Percentiles rank a stretch among this genome's conserved stretches.
Conservation (phyloP, 2,888 invertebrate species). For the Chrysolina oricalcia region DNA sequence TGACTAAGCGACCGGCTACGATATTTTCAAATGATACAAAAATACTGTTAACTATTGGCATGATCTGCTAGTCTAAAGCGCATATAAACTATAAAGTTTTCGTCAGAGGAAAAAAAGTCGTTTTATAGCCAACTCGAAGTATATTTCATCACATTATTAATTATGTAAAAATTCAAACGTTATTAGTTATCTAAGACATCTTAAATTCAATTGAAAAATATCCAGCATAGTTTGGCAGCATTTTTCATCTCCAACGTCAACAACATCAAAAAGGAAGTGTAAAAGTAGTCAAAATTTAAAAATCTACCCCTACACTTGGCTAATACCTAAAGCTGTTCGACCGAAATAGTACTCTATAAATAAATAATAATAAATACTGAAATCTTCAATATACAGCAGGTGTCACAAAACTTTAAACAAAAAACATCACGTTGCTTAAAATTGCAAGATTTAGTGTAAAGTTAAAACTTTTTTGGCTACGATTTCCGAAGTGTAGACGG, state of each 20-base stretch:
- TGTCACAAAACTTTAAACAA: background rate
- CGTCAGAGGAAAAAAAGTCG: background rate
- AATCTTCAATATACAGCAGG: background rate
- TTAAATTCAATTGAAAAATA: conserved; percentile 20
- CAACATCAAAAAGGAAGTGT: conserved; percentile 16
- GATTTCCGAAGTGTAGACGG: no score
- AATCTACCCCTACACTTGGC: background rate
- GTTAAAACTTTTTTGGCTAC: no score
- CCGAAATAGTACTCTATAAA: background rate
- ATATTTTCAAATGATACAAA: no score
- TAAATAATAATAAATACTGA: conserved; percentile 2
- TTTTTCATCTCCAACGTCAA: background rate
- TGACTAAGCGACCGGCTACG: no score
- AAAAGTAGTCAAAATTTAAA: conserved; percentile 8
- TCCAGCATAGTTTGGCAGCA: conserved; percentile 9
- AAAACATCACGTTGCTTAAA: no score
- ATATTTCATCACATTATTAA: conserved; percentile 10
- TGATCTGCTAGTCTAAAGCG: no score
- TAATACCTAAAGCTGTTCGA: conserved; percentile 13
- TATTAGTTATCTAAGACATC: background rate
- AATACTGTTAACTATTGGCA: no score
- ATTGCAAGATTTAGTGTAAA: no score
- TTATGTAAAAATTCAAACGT: conserved; percentile 14
- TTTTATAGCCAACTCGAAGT: background rate
- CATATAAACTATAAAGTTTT: no score